Conservation (phyloP, 30 jellyfish, hydroid and myxozoan genomes). For the Hydractinia echinata region DNA sequence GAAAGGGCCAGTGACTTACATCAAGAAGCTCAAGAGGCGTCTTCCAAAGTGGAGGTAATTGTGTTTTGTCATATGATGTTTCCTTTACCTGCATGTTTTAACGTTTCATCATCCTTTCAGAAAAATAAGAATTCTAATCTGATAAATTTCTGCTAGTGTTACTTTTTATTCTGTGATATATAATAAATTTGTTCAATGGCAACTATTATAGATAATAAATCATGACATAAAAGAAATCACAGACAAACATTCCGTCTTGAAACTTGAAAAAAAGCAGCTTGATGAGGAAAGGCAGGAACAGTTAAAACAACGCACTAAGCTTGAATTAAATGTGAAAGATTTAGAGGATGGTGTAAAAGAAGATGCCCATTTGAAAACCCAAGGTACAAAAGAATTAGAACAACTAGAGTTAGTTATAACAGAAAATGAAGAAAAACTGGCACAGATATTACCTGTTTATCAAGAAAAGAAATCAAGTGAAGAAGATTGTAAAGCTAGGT, state of each 20-base stretch:
- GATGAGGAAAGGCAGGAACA: constrained; percentile 65
- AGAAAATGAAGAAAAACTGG: constrained; percentile 45
- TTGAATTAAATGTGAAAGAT: constrained; percentile 82
- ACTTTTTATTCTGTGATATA: no score
- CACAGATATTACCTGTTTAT: constrained; percentile 59
- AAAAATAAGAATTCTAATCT: no score
- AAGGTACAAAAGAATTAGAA: constrained; percentile 49
- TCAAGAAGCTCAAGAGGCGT: constrained; percentile 81
- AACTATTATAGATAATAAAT: constrained; percentile 40
- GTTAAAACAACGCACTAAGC: constrained; percentile 61
- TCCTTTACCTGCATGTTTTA: no score
- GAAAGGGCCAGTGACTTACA: constrained; percentile 74
- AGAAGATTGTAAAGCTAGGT: constrained; percentile 65
- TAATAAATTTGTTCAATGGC: no score
- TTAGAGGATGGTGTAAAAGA: constrained; percentile 78
- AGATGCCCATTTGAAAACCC: constrained; percentile 57
- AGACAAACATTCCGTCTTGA: constrained; percentile 48
- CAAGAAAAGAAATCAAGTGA: constrained; percentile 49
- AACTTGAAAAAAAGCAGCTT: constrained; percentile 63
- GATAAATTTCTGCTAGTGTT: no score
- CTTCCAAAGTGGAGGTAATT: constrained; percentile 67
- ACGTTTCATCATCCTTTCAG: no score
- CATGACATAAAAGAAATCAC: constrained; percentile 44
- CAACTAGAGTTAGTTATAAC: constrained; percentile 49
- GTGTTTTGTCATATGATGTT: not conserved